Evolutionary conservation across 2,797 vertebrate genomes (phyloP).

Genomic region (Ptychadena robeensis): DNA sequence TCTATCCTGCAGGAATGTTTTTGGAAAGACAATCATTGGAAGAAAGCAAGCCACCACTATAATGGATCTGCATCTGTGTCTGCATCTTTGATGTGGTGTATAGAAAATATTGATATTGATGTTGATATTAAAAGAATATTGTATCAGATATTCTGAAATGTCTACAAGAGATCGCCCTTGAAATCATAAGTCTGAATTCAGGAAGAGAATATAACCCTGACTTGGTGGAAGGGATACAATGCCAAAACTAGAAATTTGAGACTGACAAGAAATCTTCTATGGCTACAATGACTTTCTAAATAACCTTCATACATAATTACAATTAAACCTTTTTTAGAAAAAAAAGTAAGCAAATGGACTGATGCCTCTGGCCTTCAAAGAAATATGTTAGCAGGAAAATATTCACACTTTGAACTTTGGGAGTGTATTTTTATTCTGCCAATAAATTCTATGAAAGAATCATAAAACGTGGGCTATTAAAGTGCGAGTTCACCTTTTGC

Average conservation of each 20-base stretch:
- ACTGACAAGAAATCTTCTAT: not conserved
- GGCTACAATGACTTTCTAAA: not conserved
- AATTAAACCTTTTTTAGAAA: not conserved
- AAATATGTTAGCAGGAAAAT: conserved; percentile 5
- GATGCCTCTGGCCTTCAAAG: conserved; percentile 12
- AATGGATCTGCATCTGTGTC: no score
- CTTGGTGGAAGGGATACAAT: not conserved
- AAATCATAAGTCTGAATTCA: not conserved
- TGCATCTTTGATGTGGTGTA: no score
- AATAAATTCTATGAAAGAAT: conserved; percentile 18
- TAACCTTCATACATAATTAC: not conserved
- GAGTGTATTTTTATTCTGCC: not conserved
- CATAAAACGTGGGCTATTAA: not conserved
- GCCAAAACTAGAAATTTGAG: not conserved
- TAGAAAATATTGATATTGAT: no score
- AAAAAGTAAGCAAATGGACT: not conserved
- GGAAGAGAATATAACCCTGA: not conserved
- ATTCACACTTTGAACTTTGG: conserved; percentile 10
- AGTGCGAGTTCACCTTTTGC: conserved; percentile 4
- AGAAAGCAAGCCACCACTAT: no score
- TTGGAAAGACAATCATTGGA: no score
- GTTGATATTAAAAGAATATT: no score
- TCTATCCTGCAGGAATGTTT: no score
- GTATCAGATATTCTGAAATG: no score
- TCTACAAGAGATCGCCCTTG: no score